Evolutionary conservation across 2,888 invertebrate species (phyloP), one percentile per base, ranked within the genome.

Genomic region (Calameuta filiformis): DNA sequence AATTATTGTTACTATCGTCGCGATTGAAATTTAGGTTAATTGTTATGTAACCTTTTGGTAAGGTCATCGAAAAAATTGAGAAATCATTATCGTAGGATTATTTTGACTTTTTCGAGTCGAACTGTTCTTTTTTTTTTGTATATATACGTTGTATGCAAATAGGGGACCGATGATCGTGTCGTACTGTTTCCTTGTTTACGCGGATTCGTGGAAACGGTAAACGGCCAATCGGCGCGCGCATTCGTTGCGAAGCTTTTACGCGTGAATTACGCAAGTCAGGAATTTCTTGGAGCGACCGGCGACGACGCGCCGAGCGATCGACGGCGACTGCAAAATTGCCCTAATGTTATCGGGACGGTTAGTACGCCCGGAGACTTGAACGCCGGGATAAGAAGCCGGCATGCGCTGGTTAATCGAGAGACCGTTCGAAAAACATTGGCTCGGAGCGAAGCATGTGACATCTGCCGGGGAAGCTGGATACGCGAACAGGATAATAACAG

Each of bases 351-450:
- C 81, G 75, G 86, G 81, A 88, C 86, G 89, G 90, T 83, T 89
- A 90, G 89, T 91, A 91, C 35, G 75, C 71, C 78, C 73, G 85
- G 90, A 87, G 91, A 91, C 89, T 90, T 88, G 89, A 91, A 90
- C 90, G 91, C 89, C 86, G 81, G 91, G 88, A 80, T 89, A 90
- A 90, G 90, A 90, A 89, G 85, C 84, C 83, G 87, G 79, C 56
- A 56, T 56, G 23, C 56, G 56, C 56, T 87, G 87, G 86, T 87
- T 86, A 84, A 81, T 86, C 87, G 87, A 86, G 85, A n/a, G 85
- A 82, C 88, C 86, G 87, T 90, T 89, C 89, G 79, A 85, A 90
- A 90, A 91, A 91, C 90, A 90, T 91, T 80, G 85, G 76, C 84
- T 35, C 75, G 35, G 23, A 15, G 11, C 33, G 9, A 77, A 79